Conservation (phyloP, 2,797 vertebrate species). For the Poecilia picta region DNA sequence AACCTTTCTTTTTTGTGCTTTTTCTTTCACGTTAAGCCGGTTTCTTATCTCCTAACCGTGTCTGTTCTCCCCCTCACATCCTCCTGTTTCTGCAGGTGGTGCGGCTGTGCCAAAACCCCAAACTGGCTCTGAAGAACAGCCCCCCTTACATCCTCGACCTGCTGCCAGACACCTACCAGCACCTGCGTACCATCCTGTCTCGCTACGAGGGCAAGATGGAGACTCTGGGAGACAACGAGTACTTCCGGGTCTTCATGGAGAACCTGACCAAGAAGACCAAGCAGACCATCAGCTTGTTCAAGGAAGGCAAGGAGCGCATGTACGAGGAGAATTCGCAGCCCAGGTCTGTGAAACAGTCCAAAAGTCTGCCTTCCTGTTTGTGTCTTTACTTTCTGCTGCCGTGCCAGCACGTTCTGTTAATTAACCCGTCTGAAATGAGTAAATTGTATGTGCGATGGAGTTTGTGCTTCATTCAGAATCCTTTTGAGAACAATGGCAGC, state of each 20-base stretch:
- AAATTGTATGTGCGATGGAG: conserved; percentile 10
- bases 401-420: neutral
- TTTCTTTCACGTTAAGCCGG: conserved; percentile 12
- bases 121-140: conserved; percentile 97
- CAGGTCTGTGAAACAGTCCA: conserved; percentile 80
- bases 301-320: conserved; percentile 98
- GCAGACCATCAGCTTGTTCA: conserved; percentile 98
- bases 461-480: conserved; percentile 22
- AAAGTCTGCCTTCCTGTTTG: neutral
- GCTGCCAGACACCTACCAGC: conserved; percentile 98
- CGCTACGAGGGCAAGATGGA: conserved; percentile 99
- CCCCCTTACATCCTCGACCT: conserved; percentile 98
- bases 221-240: conserved; percentile 95
- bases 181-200: conserved; percentile 93
- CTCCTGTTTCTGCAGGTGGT: conserved; percentile 86
- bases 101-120: conserved; percentile 96
- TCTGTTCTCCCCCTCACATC: conserved; percentile 38
- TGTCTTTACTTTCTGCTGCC: neutral
- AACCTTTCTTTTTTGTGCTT: neutral
- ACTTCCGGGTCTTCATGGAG: conserved; percentile 98
- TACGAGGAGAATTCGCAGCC: conserved; percentile 99
- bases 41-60: conserved; percentile 44
- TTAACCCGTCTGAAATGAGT: neutral
- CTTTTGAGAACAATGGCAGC: conserved; percentile 31
- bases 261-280: conserved; percentile 99